Evolutionary conservation across 2,113 vertebrate genomes (phyloP).

Genomic region (Otocyon megalotis): DNA sequence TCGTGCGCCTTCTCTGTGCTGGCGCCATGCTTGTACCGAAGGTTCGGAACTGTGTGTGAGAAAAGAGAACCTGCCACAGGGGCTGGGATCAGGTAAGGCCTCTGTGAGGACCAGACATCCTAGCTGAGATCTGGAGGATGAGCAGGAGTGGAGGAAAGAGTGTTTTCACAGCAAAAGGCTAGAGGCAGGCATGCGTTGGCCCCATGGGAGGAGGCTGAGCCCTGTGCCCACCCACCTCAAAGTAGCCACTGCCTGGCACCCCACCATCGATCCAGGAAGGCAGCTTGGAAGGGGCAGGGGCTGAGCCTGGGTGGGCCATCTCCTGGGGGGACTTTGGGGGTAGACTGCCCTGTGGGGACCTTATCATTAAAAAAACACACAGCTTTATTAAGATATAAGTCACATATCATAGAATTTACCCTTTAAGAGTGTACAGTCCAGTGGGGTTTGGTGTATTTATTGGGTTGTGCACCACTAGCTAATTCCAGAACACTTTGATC

Average conservation of each 20-base stretch:
- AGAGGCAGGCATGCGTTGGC: not conserved
- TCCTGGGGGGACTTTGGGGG: not conserved
- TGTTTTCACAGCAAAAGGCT: not conserved
- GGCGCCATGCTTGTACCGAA: not conserved
- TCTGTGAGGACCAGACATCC: not conserved
- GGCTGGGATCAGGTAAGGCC: not conserved
- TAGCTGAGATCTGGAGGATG: not conserved
- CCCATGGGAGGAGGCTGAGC: accelerated
- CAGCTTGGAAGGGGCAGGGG: not conserved
- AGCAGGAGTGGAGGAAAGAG: not conserved
- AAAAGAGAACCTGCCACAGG: not conserved
- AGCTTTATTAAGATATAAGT: constrained; percentile 17
- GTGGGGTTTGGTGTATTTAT: not conserved
- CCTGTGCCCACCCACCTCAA: not conserved
- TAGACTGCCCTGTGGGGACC: not conserved
- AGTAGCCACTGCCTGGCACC: not conserved
- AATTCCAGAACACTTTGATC: not conserved
- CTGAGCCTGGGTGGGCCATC: not conserved
- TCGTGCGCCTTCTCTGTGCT: accelerated
- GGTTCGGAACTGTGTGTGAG: not conserved
- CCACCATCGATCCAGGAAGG: not conserved
- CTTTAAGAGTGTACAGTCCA: not conserved
- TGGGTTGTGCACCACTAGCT: not conserved
- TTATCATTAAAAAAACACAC: not conserved
- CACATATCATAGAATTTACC: not conserved